Base-by-base conservation (phyloP, 2,113 vertebrate species). In the Euleptes europaea region DNA sequence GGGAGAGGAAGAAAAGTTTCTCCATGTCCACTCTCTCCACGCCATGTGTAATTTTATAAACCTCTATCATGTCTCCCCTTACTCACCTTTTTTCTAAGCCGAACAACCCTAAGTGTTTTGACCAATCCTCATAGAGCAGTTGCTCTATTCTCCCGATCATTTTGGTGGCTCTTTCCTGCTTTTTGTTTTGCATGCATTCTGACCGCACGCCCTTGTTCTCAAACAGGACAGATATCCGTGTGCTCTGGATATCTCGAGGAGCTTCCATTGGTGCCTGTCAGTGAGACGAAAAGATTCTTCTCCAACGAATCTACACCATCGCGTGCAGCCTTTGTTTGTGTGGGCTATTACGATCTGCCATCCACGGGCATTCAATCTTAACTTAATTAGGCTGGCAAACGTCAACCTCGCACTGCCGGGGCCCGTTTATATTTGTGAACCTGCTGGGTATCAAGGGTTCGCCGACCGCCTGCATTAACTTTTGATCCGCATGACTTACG, bases 381-480 rank as follows among this genome's bases (percentile, higher is more conserved):
- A 90, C 89, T 95, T 94, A 93, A 95, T 94, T 94, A 94, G 92
- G 86, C 88, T 93, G 90, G 93, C 86, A 90, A 92, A 87, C 73
- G 88, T 87, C 84, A 90, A 80, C 73, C 90, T 82, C 89, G 75
- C 87, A 87, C 81, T 74, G 74, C 86, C 33, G 1, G 73, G 88
- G 88, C 81, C 91, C 82, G 84, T 84, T 44, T 90, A 91, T 0
- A 12, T 84, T 95, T 84, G 87, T 77, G 91, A 89, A 92, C 89
- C 86, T 63, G 91, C 89, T 94, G 91, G 83, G 87, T 90, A 89
- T 78, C 89, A 67, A 87, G 87, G 44, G 81, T 35, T 88, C 66
- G 89, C 91, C 88, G 90, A 88, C 87, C 90, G 84, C 76, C 82
- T 87, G 51, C 84, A 63, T 65, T 91, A 82, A 80, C 87, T 92